These are phyloP conservation scores for Coregonus suidteri DNA, from an alignment of 2,797 vertebrate species.

Conservation along the genomic window DNA sequence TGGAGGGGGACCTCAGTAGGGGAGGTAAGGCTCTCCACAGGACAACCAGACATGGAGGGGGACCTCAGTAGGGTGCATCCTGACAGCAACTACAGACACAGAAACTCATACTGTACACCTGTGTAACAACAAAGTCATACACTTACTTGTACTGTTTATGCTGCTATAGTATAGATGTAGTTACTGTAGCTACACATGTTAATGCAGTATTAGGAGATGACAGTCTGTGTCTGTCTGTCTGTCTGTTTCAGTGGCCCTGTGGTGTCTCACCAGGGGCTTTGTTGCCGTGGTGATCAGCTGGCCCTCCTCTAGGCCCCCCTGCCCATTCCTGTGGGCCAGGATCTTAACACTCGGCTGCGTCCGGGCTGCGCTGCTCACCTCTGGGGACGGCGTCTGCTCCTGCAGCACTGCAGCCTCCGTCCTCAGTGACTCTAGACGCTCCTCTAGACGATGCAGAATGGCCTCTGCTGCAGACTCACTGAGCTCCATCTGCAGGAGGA, in stretches of 20 bases:
- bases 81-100: neutral
- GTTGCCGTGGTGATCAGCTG: neutral
- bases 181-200: neutral
- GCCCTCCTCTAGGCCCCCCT: neutral
- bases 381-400: neutral
- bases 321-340: neutral
- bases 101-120: neutral
- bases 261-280: neutral
- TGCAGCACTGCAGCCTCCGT: neutral
- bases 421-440: neutral
- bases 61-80: slow-evolving; percentile 35
- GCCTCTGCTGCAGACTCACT: slow-evolving; percentile 4
- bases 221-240: slow-evolving; percentile 5
- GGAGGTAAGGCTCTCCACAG: slow-evolving; percentile 66
- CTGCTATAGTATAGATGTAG: too few relatives aligned
- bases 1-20: slow-evolving; percentile 29
- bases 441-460: neutral
- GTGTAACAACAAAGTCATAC: neutral
- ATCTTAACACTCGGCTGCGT: neutral
- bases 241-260: neutral
- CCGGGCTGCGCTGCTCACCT: neutral
- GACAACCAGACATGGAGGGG: slow-evolving; percentile 57
- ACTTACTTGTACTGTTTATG: neutral
- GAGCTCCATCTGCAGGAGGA: slow-evolving; percentile 1
- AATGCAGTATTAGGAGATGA: neutral